Conservation (phyloP, 2,888 invertebrate species). For the Ichneumon xanthorius region DNA sequence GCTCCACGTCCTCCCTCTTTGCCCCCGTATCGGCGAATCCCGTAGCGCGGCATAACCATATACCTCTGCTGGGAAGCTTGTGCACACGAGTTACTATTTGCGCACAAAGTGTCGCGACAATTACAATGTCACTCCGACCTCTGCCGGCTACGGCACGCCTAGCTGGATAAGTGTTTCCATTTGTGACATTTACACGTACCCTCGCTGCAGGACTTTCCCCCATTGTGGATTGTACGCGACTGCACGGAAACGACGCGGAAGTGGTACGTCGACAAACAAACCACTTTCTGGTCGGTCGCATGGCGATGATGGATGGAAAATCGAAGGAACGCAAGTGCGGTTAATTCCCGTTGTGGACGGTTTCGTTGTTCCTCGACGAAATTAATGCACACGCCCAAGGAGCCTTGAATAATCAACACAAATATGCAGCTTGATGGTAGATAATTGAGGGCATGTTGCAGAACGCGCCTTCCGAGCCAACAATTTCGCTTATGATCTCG, state of each 20-base stretch:
- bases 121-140: conserved; percentile 59
- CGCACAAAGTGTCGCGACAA: conserved; percentile 52
- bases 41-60: background rate
- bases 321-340: conserved; percentile 8
- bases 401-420: background rate
- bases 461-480: conserved; percentile 3
- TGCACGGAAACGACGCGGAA: conserved; percentile 5
- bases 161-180: conserved; percentile 49
- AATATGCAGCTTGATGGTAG: conserved; percentile 11
- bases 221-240: conserved; percentile 10
- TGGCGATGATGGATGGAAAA: conserved; percentile 17
- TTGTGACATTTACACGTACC: conserved; percentile 32
- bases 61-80: conserved; percentile 14
- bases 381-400: background rate
- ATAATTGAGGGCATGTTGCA: conserved; percentile 27
- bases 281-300: background rate
- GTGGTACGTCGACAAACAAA: background rate
- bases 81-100: conserved; percentile 58
- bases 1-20: background rate
- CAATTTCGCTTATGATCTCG: conserved; percentile 24
- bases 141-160: background rate
- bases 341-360: conserved; percentile 1
- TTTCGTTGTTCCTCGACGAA: background rate
- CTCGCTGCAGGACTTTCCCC: background rate
- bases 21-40: background rate